phyloP scores from a whole-genome alignment of 2,113 vertebrate genomes.

The Notechis scutatus region DNA sequence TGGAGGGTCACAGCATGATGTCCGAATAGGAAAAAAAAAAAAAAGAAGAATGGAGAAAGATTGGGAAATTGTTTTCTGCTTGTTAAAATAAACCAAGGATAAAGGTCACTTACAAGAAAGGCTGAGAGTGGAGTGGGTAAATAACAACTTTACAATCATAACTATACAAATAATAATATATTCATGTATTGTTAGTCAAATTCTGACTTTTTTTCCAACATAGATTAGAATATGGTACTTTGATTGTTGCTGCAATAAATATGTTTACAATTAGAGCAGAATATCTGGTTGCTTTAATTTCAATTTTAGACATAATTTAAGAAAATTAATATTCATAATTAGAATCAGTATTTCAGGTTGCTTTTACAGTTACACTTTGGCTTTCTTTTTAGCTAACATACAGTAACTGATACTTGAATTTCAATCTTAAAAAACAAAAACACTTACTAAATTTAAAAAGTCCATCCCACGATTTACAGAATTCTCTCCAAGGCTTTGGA shows the following conservation, averaged over 20 bases:
- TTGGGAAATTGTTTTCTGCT: not conserved
- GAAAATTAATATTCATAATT: not conserved
- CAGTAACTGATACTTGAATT: constrained; percentile 33
- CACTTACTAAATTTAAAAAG: constrained; percentile 93
- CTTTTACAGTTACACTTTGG: not conserved
- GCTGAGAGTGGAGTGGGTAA: not conserved
- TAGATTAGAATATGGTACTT: not conserved
- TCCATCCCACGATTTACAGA: constrained; percentile 92
- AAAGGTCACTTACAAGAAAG: not conserved
- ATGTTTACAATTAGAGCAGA: not conserved
- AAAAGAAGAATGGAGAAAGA: not conserved
- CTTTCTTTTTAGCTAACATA: not conserved
- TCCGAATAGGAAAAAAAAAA: not conserved
- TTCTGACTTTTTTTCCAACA: not conserved
- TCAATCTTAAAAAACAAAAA: constrained; percentile 9
- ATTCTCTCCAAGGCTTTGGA: constrained; percentile 90
- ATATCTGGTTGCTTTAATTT: not conserved
- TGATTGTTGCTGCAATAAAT: not conserved
- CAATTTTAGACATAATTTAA: not conserved
- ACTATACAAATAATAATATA: not conserved
- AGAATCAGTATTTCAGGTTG: not conserved
- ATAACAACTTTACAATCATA: not conserved
- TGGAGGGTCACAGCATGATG: not conserved
- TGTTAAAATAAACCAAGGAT: not conserved
- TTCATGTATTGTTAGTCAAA: not conserved